Conservation (phyloP, 2,888 invertebrate species). For the Pardosa pseudoannulata region DNA sequence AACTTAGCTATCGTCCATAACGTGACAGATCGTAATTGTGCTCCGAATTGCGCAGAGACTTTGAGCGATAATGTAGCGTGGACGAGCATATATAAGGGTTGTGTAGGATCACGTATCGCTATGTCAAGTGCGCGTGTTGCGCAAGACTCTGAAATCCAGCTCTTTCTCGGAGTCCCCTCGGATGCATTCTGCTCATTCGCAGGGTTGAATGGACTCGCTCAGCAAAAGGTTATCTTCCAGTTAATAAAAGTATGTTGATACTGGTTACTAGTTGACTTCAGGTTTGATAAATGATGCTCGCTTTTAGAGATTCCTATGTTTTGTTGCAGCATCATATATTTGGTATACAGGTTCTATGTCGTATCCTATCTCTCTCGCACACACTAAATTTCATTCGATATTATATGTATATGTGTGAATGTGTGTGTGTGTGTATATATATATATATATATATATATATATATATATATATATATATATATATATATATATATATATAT, state of each 20-base stretch:
- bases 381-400: too few species aligned
- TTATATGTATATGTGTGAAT: too few species aligned
- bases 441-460: too few species aligned
- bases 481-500: too few species aligned
- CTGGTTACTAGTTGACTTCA: background rate
- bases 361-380: too few species aligned
- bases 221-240: constrained; percentile 1
- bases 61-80: constrained; percentile 1
- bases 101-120: background rate
- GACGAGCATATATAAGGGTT: background rate
- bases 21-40: background rate
- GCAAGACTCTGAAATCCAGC: background rate
- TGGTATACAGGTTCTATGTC: too few species aligned
- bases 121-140: background rate
- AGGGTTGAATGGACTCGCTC: background rate
- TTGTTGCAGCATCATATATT: background rate
- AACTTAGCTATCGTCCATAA: background rate
- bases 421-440: background rate
- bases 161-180: background rate
- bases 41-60: background rate
- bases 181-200: background rate
- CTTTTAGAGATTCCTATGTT: background rate
- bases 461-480: too few species aligned
- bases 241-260: background rate
- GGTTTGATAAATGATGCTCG: background rate